Evolutionary conservation across 1,140 invertebrate genomes (phyloP).

Genomic region (Heliconius congener): DNA sequence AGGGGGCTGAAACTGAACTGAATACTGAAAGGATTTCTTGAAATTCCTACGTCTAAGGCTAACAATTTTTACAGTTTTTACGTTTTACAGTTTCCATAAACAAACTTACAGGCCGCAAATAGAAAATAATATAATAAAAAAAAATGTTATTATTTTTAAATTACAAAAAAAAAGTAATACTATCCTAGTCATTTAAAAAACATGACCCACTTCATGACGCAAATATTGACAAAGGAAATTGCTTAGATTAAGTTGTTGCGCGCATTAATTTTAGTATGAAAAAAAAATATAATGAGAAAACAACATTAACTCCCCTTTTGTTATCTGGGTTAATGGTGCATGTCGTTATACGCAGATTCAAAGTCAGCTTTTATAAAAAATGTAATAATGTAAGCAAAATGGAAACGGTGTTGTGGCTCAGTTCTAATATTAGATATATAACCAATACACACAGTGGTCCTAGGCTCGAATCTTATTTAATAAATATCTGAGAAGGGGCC

Average conservation of each 20-base stretch:
- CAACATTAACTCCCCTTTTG: conserved; percentile 9
- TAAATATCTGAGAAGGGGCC: not conserved
- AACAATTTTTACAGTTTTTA: too few relatives aligned
- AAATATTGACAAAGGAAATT: conserved; percentile 14
- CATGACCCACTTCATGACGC: not conserved
- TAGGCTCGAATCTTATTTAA: not conserved
- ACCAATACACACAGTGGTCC: not conserved
- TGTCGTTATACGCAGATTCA: not conserved
- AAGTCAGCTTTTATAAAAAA: not conserved
- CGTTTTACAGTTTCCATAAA: too few relatives aligned
- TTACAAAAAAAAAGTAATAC: not conserved
- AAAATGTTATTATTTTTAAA: too few relatives aligned
- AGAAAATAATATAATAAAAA: too few relatives aligned
- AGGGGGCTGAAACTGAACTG: too few relatives aligned
- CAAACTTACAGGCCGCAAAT: too few relatives aligned
- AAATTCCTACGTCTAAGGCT: too few relatives aligned
- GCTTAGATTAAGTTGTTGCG: conserved; percentile 7
- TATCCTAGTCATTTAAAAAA: not conserved
- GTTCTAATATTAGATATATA: not conserved
- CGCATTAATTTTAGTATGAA: conserved; percentile 12
- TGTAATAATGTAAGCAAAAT: not conserved
- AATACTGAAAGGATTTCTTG: too few relatives aligned
- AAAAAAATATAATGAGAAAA: conserved; percentile 7
- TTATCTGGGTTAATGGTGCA: not conserved
- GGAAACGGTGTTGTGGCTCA: not conserved